A percentile compares a stretch with the other conserved stretches of the same genome.
These are phyloP conservation scores for Thunnus thynnus DNA, from an alignment of 2,113 vertebrate species.

Conservation along the genomic window DNA sequence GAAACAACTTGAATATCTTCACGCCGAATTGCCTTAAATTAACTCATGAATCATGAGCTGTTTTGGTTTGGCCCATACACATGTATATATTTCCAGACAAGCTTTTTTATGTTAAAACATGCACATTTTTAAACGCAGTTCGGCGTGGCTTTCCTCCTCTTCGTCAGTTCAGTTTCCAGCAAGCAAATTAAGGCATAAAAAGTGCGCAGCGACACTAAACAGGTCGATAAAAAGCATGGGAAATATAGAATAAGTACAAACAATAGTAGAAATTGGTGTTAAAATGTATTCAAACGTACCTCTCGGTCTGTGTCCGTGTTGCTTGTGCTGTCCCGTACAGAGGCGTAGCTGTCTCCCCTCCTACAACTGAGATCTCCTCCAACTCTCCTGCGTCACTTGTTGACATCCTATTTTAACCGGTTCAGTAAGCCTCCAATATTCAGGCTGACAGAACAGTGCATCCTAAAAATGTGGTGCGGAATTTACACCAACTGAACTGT, in stretches of 20 bases:
- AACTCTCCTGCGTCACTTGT: conserved; percentile 73
- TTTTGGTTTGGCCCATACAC: not conserved
- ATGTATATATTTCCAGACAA: accelerated
- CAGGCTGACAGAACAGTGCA: not conserved
- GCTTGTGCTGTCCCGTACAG: not conserved
- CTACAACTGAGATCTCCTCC: conserved; percentile 49
- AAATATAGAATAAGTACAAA: not conserved
- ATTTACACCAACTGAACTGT: not conserved
- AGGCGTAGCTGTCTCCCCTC: conserved; percentile 54
- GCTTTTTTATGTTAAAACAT: not conserved
- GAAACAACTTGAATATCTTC: not conserved
- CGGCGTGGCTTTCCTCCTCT: not conserved
- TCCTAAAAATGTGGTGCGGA: conserved; percentile 19
- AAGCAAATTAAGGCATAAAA: not conserved
- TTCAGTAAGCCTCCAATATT: conserved; percentile 17
- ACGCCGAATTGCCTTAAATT: conserved; percentile 7
- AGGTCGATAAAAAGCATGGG: not conserved
- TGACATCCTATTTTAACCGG: conserved; percentile 76
- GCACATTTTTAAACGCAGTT: not conserved
- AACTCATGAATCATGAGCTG: accelerated
- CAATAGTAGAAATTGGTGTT: not conserved
- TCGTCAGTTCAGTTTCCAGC: not conserved
- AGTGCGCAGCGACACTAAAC: not conserved
- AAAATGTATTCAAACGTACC: conserved; percentile 44
- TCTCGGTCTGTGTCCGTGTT: not conserved